Evolutionary conservation across 1,140 invertebrate species (phyloP).

Genomic region (Drosophila sp.): DNA sequence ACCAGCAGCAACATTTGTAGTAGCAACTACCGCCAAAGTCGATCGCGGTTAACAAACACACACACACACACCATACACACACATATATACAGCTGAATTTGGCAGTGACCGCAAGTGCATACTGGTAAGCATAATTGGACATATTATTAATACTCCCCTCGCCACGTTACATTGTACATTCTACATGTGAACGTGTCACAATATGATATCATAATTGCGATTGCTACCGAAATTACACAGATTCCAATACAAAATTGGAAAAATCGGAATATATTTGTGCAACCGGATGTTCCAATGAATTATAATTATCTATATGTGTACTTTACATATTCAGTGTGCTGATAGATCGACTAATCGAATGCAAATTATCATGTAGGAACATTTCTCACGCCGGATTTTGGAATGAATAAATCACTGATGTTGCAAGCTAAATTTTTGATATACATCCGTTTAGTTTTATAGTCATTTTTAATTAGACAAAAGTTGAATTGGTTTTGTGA

Average conservation of each 20-base stretch:
- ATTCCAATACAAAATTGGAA: not conserved
- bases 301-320: no score
- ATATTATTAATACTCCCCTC: not conserved
- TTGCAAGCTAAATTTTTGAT: no score
- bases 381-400: no score
- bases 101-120: slow-evolving; percentile 6
- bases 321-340: no score
- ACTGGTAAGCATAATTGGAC: slow-evolving; percentile 27
- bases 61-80: slow-evolving; percentile 1
- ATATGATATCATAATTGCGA: not conserved
- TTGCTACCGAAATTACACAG: not conserved
- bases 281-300: no score
- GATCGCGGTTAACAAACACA: not conserved
- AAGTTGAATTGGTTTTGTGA: no score
- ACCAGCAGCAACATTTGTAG: not conserved
- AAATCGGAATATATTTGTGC: not conserved
- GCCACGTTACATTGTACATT: not conserved
- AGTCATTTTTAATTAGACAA: no score
- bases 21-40: slow-evolving; percentile 1
- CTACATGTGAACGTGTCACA: not conserved
- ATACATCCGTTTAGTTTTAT: no score
- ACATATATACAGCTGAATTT: not conserved
- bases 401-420: no score
- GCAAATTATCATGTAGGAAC: no score
- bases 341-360: no score